A percentile compares a stretch with the other conserved stretches of the same genome.
Conservation (phyloP, 2,113 vertebrate genomes). For the Ahaetulla prasina region DNA sequence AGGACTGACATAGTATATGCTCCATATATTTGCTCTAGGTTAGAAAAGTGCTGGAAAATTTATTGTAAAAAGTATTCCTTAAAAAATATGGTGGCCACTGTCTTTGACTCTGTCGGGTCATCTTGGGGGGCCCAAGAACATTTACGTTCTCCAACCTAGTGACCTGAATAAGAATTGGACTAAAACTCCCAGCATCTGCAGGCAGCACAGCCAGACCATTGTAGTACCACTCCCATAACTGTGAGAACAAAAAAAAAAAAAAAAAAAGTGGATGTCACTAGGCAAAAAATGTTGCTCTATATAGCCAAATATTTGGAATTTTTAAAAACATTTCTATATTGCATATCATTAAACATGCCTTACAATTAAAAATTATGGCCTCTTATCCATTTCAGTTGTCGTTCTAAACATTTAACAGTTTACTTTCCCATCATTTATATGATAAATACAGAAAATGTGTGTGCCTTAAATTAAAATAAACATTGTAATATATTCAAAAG, state of each 20-base stretch:
- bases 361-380: background rate
- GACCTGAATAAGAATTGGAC: background rate
- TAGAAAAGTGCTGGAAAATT: background rate
- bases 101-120: background rate
- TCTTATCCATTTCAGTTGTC: background rate
- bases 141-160: background rate
- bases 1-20: background rate
- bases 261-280: background rate
- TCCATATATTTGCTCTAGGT: background rate
- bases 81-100: background rate
- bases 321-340: background rate
- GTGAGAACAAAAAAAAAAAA: background rate
- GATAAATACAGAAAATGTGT: background rate
- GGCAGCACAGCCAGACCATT: background rate
- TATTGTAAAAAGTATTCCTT: background rate
- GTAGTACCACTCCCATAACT: background rate
- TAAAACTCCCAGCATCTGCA: background rate
- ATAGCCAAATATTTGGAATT: background rate
- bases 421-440: background rate
- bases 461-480: background rate
- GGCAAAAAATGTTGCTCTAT: background rate
- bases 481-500: background rate
- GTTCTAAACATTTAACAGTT: background rate
- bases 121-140: background rate
- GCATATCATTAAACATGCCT: background rate